Base-by-base conservation (phyloP, 2,888 invertebrate species). In the Escarpia spicata region DNA sequence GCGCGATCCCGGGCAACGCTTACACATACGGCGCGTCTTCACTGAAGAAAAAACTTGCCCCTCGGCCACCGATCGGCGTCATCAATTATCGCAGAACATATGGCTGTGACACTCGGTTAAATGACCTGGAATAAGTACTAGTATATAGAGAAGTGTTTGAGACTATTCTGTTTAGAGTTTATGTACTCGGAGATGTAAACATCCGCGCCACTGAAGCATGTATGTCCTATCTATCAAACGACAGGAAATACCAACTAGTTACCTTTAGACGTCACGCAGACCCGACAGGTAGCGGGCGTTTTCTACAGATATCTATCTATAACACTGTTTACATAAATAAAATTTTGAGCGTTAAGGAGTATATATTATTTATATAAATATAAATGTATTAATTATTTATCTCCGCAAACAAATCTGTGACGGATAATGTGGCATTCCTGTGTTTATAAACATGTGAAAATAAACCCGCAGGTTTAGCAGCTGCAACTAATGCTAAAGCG, bases 21-120 rank as follows among this genome's bases (percentile, higher is more conserved):
- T 75, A 75, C 75, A 52, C 12, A 52, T 12, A 9, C 52, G 52
- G 12, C 9, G 75, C 75, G 75, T 75, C 75, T n/a, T 75, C 75
- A n/a, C 75, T n/a, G 75, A 75, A 75, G 75, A 75, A 75, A 75
- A 75, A 75, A 75, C 52, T 26, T 26, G 75, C 75, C 75, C 75
- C 75, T 75, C 75, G 75, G 75, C 75, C 75, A 75, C 26, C 75
- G 75, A 19, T 75, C 19, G 75, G 75, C 75, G 26, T 75, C 75
- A 75, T 75, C 75, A 75, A 75, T 75, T 75, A 75, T 75, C 75
- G 75, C 75, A n/a, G 75, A 75, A 75, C 75, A 75, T 75, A 75
- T 75, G 75, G 75, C n/a, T 75, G 75, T 75, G 75, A 75, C 75
- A 75, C 75, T 75, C 75, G 75, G 26, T 26, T 75, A 75, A 75